These are phyloP conservation scores for Odontesthes bonariensis DNA, from an alignment of 2,113 vertebrate species.

Conservation along the genomic window DNA sequence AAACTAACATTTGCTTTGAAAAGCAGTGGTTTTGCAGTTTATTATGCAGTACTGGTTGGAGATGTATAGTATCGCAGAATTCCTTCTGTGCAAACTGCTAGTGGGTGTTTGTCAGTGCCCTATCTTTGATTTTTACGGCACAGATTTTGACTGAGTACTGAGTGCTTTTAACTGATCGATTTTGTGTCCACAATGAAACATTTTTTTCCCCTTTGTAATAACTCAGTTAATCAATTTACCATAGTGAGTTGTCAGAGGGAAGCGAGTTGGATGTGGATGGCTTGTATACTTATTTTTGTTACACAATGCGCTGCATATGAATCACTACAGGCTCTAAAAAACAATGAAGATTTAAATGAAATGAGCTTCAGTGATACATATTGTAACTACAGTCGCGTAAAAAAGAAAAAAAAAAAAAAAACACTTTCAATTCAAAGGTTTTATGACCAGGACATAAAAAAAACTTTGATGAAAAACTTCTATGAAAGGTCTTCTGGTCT, in stretches of 20 bases:
- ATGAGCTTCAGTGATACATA: not conserved
- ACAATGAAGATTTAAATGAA: not conserved
- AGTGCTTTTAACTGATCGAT: not conserved
- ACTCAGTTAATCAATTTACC: not conserved
- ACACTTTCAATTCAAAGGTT: too few species aligned
- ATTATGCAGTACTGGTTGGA: too few species aligned
- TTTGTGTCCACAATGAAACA: not conserved
- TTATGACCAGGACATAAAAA: too few species aligned
- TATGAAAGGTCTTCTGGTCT: too few species aligned
- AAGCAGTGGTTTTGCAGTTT: not conserved
- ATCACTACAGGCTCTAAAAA: slow-evolving; percentile 1
- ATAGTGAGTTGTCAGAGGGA: not conserved
- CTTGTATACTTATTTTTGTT: not conserved
- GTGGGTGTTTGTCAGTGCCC: not conserved
- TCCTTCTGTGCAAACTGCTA: not conserved
- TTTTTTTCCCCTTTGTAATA: not conserved
- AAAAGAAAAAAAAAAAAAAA: too few species aligned
- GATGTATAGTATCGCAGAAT: too few species aligned
- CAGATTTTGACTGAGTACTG: not conserved
- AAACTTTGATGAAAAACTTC: too few species aligned
- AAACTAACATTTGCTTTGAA: too few species aligned
- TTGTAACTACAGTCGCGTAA: too few species aligned
- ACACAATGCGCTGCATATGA: not conserved
- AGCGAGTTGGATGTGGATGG: not conserved
- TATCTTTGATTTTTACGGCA: not conserved